Evolutionary conservation across 2,797 vertebrate species (phyloP).

Genomic region (Craterocephalus amniculus): DNA sequence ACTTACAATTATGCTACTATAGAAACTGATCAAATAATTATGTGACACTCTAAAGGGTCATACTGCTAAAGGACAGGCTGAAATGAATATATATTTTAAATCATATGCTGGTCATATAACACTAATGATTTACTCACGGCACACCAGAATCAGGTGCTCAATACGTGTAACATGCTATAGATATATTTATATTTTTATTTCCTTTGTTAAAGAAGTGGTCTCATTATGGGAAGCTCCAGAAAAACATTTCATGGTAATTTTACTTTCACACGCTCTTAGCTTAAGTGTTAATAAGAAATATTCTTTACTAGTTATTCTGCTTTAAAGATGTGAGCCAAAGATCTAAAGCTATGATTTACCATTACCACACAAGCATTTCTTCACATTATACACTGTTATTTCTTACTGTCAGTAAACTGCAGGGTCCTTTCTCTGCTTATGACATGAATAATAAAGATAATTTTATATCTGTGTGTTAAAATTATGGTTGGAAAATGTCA

Average conservation of each 20-base stretch:
- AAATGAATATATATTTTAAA: conserved; percentile 5
- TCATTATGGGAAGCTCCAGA: conserved; percentile 7
- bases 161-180: conserved; percentile 24
- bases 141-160: conserved; percentile 26
- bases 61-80: neutral
- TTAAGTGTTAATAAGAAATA: neutral
- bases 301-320: neutral
- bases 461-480: neutral
- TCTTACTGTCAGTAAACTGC: neutral
- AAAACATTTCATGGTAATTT: conserved; percentile 20
- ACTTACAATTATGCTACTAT: neutral
- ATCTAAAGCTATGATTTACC: no score
- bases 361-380: no score
- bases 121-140: conserved; percentile 15
- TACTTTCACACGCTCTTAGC: conserved; percentile 4
- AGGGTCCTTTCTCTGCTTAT: neutral
- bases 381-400: no score
- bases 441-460: neutral
- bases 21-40: neutral
- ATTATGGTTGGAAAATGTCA: neutral
- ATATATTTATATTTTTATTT: no score
- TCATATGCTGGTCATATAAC: conserved; percentile 14
- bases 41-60: neutral
- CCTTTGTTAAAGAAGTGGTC: conserved; percentile 23
- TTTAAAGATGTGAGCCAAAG: neutral